Percentiles rank a stretch among this genome's conserved stretches.
These are phyloP conservation scores for Entomobrya multifasciata DNA, from an alignment of 2,888 invertebrate genomes.

Conservation along the genomic window DNA sequence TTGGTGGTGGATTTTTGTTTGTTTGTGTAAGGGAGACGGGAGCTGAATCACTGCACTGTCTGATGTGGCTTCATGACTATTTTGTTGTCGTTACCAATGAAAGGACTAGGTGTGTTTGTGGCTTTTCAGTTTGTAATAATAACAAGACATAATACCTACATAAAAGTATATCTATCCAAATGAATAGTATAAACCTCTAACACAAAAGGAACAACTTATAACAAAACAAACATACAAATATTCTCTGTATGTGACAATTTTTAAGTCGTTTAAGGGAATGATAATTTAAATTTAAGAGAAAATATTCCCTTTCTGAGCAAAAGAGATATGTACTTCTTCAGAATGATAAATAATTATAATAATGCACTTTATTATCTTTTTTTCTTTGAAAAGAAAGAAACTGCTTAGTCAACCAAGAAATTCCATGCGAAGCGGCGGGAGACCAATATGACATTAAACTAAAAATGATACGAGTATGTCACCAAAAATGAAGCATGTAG, in stretches of 20 bases:
- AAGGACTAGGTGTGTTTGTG: constrained; percentile 60
- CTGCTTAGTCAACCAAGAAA: constrained; percentile 34
- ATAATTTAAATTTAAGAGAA: neutral
- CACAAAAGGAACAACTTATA: neutral
- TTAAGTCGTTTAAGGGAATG: constrained; percentile 16
- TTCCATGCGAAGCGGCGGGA: constrained; percentile 63
- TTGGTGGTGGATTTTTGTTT: constrained; percentile 36
- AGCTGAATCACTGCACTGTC: constrained; percentile 8
- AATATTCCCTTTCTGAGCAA: constrained; percentile 26
- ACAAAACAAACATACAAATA: constrained; percentile 30
- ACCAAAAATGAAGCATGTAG: constrained; percentile 19
- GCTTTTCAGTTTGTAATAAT: constrained; percentile 20
- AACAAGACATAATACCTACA: neutral
- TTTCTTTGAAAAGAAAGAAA: neutral
- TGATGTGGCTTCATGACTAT: constrained; percentile 19
- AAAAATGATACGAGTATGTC: constrained; percentile 56
- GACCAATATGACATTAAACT: constrained; percentile 39
- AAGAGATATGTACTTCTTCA: neutral
- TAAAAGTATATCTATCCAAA: too few relatives aligned
- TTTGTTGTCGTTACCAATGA: constrained; percentile 38
- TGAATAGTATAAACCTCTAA: too few relatives aligned
- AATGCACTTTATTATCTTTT: constrained; percentile 27
- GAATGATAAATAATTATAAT: constrained; percentile 30
- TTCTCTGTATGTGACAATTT: constrained; percentile 50
- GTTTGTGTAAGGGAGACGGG: constrained; percentile 51